Evolutionary conservation across 1,140 invertebrate genomes (phyloP).

Genomic region (Mycetomoellerius zeteki): DNA sequence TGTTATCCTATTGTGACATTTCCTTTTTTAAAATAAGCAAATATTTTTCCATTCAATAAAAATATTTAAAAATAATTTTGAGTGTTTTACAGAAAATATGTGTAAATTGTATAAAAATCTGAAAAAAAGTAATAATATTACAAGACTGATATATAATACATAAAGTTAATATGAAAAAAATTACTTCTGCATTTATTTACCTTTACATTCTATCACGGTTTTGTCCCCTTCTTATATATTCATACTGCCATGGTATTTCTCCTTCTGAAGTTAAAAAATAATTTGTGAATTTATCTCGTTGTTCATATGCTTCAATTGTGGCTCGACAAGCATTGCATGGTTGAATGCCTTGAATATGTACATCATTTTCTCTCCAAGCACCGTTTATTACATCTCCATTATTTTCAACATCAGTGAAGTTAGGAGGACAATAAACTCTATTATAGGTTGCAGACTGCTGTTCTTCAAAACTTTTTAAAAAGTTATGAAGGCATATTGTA

Average conservation of each 20-base stretch:
- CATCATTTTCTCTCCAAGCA: background rate
- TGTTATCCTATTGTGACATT: too few relatives aligned
- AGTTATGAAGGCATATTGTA: background rate
- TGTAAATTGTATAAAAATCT: too few relatives aligned
- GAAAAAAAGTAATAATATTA: too few relatives aligned
- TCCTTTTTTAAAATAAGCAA: too few relatives aligned
- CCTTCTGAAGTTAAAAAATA: constrained; percentile 4
- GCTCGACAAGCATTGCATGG: constrained; percentile 7
- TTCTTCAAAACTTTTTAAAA: constrained; percentile 2
- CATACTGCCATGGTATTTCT: background rate
- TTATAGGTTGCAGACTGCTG: background rate
- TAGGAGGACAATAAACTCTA: constrained; percentile 10
- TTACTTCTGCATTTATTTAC: too few relatives aligned
- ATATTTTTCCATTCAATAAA: too few relatives aligned
- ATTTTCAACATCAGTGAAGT: background rate
- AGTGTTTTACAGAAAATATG: too few relatives aligned
- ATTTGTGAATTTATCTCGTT: background rate
- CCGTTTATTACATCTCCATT: constrained; percentile 9
- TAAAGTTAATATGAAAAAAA: too few relatives aligned
- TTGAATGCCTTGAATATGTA: background rate
- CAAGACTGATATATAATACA: too few relatives aligned
- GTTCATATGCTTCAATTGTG: background rate
- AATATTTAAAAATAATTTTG: too few relatives aligned
- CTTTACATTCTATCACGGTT: background rate
- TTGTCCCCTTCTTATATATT: constrained; percentile 8